Percentiles rank a stretch among this genome's conserved stretches.
phyloP scores from a whole-genome alignment of 2,888 invertebrate genomes.

The Argynnis bischoffii region DNA sequence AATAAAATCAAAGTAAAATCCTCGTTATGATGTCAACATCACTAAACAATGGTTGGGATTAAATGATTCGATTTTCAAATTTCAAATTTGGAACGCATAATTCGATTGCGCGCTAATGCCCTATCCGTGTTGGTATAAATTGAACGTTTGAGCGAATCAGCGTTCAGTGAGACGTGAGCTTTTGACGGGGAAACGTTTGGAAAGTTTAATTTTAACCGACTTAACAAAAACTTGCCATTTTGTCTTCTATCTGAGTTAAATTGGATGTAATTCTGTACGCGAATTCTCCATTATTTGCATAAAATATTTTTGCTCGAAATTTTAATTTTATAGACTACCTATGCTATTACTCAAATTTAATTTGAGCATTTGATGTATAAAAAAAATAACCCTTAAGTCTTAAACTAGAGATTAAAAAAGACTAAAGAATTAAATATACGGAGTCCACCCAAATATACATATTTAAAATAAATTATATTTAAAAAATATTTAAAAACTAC shows the following conservation, averaged over 20 bases:
- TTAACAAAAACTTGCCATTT: constrained; percentile 15
- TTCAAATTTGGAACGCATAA: constrained; percentile 69
- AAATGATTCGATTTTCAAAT: constrained; percentile 71
- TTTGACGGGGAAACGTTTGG: constrained; percentile 41
- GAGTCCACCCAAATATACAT: no score
- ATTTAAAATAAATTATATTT: no score
- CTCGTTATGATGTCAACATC: constrained; percentile 45
- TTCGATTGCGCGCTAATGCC: constrained; percentile 73
- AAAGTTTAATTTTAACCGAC: constrained; percentile 24
- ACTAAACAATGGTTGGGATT: constrained; percentile 57
- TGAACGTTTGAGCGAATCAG: constrained; percentile 67
- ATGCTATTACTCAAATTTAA: no score
- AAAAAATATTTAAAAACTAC: no score
- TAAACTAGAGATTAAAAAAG: no score
- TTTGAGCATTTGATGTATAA: no score
- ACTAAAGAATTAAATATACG: no score
- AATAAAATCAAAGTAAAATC: constrained; percentile 21
- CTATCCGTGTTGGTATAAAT: constrained; percentile 70
- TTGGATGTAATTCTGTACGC: constrained; percentile 9
- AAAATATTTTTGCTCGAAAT: constrained; percentile 42
- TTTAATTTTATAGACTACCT: no score
- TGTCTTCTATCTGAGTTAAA: constrained; percentile 2
- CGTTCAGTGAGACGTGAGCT: constrained; percentile 56
- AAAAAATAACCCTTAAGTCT: no score
- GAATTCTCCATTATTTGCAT: constrained; percentile 20